These are phyloP conservation scores for Scaptomyza caliginosa DNA, from an alignment of 2,888 invertebrate species.

Conservation along the genomic window DNA sequence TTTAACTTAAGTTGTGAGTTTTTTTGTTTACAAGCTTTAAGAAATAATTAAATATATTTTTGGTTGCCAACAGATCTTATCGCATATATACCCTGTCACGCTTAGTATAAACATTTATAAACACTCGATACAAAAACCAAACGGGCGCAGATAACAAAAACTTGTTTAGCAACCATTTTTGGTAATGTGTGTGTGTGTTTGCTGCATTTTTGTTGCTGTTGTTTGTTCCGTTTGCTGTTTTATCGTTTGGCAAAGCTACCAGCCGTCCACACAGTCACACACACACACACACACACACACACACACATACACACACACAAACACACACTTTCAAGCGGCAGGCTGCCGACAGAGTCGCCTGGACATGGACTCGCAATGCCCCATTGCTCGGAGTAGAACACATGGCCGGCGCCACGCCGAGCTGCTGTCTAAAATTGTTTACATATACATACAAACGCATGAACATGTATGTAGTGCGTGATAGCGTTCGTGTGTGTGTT, in stretches of 20 bases:
- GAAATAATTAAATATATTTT: too few species aligned
- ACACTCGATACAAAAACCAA: slow-evolving; percentile 71
- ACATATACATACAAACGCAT: slow-evolving; percentile 37
- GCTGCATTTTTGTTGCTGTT: slow-evolving; percentile 14
- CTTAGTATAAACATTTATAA: slow-evolving; percentile 63
- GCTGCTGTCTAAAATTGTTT: slow-evolving; percentile 50
- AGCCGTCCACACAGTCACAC: slow-evolving; percentile 22
- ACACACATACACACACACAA: slow-evolving; percentile 16
- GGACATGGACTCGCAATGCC: slow-evolving; percentile 21
- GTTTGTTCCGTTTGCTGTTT: slow-evolving; percentile 46
- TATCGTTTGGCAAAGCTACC: slow-evolving; percentile 52
- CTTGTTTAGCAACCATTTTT: slow-evolving; percentile 73
- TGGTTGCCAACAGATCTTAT: too few species aligned
- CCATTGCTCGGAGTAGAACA: slow-evolving; percentile 11
- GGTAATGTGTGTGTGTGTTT: slow-evolving; percentile 38
- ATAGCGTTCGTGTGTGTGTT: slow-evolving; percentile 10
- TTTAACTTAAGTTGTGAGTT: too few species aligned
- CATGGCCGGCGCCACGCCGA: slow-evolving; percentile 53
- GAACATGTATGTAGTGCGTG: neutral
- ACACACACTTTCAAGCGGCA: slow-evolving; percentile 12
- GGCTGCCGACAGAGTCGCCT: slow-evolving; percentile 22
- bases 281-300: slow-evolving; percentile 3
- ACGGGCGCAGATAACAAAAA: slow-evolving; percentile 66
- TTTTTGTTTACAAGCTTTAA: neutral
- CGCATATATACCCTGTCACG: slow-evolving; percentile 5